phyloP scores from a whole-genome alignment of 1,140 invertebrate genomes.

The Solenopsis fugax region DNA sequence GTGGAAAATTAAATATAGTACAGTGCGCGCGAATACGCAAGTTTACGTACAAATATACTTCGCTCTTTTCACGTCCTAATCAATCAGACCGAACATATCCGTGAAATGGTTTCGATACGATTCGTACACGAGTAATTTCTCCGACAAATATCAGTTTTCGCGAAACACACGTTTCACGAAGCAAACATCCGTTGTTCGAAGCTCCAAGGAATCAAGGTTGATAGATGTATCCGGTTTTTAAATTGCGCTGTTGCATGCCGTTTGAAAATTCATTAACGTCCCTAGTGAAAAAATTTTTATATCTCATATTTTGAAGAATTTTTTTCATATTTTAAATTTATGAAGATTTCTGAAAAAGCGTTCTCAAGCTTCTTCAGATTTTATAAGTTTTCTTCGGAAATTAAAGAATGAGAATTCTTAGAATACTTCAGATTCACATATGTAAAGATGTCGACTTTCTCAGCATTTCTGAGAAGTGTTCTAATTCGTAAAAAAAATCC shows the following conservation, averaged over 20 bases:
- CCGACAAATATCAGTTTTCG: not conserved
- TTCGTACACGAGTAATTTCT: slow-evolving; percentile 25
- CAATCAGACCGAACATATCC: not conserved
- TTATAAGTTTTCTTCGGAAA: too few species aligned
- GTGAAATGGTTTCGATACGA: not conserved
- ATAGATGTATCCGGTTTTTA: not conserved
- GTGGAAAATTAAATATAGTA: slow-evolving; percentile 40
- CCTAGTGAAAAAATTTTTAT: too few species aligned
- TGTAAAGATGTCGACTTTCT: too few species aligned
- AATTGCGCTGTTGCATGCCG: not conserved
- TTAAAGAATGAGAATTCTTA: too few species aligned
- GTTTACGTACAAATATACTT: not conserved
- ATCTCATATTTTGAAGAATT: too few species aligned
- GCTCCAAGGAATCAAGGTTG: not conserved
- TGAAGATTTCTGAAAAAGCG: too few species aligned
- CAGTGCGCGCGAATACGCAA: not conserved
- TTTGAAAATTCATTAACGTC: not conserved
- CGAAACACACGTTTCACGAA: not conserved
- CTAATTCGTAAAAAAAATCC: too few species aligned
- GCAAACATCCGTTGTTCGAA: not conserved
- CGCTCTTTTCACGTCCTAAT: not conserved
- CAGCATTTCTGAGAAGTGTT: too few species aligned
- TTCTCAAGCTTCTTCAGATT: too few species aligned
- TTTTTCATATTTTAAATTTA: too few species aligned
- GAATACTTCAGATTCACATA: too few species aligned